These are phyloP conservation scores for Trisateles emortualis DNA, from an alignment of 2,888 invertebrate genomes.

Conservation along the genomic window DNA sequence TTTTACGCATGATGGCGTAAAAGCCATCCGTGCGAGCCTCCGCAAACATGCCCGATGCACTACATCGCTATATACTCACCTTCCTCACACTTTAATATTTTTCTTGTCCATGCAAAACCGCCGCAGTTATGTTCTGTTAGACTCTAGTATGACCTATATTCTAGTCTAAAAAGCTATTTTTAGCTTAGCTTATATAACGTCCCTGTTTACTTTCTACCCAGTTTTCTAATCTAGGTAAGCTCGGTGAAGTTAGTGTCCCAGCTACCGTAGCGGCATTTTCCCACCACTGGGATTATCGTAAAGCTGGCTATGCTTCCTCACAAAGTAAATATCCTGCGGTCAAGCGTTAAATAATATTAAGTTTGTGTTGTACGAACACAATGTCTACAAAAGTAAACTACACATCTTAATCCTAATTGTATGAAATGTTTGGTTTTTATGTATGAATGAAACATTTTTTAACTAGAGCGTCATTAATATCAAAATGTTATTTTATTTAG, in stretches of 20 bases:
- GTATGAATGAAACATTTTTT: too few relatives aligned
- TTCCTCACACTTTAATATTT: not conserved
- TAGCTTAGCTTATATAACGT: constrained; percentile 24
- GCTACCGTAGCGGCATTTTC: constrained; percentile 15
- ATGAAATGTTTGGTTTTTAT: not conserved
- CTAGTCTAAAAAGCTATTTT: constrained; percentile 21
- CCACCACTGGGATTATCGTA: constrained; percentile 42
- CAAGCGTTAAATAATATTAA: constrained; percentile 36
- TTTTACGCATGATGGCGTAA: too few relatives aligned
- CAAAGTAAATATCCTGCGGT: constrained; percentile 43
- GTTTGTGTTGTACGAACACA: constrained; percentile 15
- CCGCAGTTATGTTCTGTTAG: constrained; percentile 10
- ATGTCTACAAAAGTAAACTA: not conserved
- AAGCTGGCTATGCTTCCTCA: constrained; percentile 22
- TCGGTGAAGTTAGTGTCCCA: constrained; percentile 27
- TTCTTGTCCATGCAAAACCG: not conserved
- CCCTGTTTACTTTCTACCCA: constrained; percentile 28
- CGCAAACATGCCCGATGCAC: too few relatives aligned
- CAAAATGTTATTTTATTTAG: too few relatives aligned
- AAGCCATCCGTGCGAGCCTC: too few relatives aligned
- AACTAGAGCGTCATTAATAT: too few relatives aligned
- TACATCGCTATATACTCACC: not conserved
- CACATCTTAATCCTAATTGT: not conserved
- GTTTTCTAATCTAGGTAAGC: constrained; percentile 43
- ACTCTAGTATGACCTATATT: constrained; percentile 21